A percentile compares a stretch with the other conserved stretches of the same genome.
phyloP scores from a whole-genome alignment of 1,140 invertebrate genomes.

The Trichonephila clavata region DNA sequence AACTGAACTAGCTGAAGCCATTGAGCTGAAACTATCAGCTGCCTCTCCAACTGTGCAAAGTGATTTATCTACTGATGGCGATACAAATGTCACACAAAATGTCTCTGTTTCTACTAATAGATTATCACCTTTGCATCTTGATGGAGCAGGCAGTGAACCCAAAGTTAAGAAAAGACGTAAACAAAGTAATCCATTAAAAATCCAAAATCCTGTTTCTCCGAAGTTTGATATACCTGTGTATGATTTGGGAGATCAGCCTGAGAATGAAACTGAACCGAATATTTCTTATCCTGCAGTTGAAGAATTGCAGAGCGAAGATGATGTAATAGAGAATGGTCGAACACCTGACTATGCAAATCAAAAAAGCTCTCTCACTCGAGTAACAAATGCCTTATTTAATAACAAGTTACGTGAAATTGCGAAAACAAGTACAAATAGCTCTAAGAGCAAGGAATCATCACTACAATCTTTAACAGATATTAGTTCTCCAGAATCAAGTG shows the following conservation, averaged over 20 bases:
- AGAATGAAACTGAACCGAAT: background rate
- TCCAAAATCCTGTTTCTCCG: slow-evolving; percentile 62
- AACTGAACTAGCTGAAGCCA: slow-evolving; percentile 50
- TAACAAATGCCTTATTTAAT: slow-evolving; percentile 73
- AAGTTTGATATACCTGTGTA: slow-evolving; percentile 55
- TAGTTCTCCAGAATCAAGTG: slow-evolving; percentile 69
- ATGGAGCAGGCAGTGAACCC: slow-evolving; percentile 43
- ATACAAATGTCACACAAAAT: slow-evolving; percentile 36
- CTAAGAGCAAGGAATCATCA: slow-evolving; percentile 68
- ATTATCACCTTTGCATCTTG: slow-evolving; percentile 6
- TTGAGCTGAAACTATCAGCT: slow-evolving; percentile 56
- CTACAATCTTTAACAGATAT: slow-evolving; percentile 61
- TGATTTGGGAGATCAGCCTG: slow-evolving; percentile 39
- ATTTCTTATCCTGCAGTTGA: slow-evolving; percentile 47
- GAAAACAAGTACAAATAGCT: slow-evolving; percentile 48
- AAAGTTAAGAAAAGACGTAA: slow-evolving; percentile 81
- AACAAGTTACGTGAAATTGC: slow-evolving; percentile 63
- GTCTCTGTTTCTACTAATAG: slow-evolving; percentile 44
- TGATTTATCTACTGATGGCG: slow-evolving; percentile 67
- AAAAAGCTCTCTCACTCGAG: slow-evolving; percentile 78
- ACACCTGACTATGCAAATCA: slow-evolving; percentile 78
- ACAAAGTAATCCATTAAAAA: slow-evolving; percentile 80
- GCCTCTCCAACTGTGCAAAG: slow-evolving; percentile 72
- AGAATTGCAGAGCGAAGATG: slow-evolving; percentile 47
- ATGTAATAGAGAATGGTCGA: slow-evolving; percentile 40